A percentile compares a stretch with the other conserved stretches of the same genome.
Evolutionary conservation across 2,888 invertebrate species (phyloP).

Genomic region (Zaprionus obscuricornis): DNA sequence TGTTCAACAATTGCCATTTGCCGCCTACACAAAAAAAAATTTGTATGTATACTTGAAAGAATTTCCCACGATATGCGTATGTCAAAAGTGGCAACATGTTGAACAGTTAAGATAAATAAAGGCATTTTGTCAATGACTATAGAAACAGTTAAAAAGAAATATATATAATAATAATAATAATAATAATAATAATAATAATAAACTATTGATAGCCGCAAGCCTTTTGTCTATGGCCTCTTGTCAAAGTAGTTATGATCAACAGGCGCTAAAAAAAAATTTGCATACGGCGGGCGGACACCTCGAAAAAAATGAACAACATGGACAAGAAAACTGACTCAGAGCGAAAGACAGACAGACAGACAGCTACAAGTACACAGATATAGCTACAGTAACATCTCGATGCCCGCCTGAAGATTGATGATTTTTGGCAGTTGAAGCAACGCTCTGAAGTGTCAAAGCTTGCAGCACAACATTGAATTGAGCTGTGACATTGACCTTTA

Average conservation of each 20-base stretch:
- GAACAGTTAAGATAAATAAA: conserved; percentile 5
- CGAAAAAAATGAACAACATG: conserved; percentile 38
- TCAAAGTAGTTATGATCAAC: conserved; percentile 27
- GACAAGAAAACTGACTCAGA: conserved; percentile 27
- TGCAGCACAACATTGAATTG: conserved; percentile 37
- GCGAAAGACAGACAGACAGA: conserved; percentile 11
- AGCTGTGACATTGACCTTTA: conserved; percentile 68
- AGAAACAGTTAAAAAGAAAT: neutral
- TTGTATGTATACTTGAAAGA: conserved; percentile 14
- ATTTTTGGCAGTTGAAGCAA: conserved; percentile 36
- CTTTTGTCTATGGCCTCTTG: conserved; percentile 43
- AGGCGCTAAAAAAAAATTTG: conserved; percentile 12
- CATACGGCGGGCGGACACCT: no score
- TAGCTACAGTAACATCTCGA: neutral
- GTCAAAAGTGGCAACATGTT: conserved; percentile 24
- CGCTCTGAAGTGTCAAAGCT: conserved; percentile 62
- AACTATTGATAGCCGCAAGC: conserved; percentile 1
- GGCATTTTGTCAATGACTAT: conserved; percentile 35
- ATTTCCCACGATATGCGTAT: conserved; percentile 59
- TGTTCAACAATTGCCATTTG: conserved; percentile 6
- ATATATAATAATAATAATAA: conserved; percentile 44
- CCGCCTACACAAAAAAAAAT: conserved; percentile 42
- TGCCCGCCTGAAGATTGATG: conserved; percentile 74
- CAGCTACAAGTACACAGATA: neutral
- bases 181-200: conserved; percentile 21